Evolutionary conservation across 2,797 vertebrate species (phyloP).

Genomic region (Syngnathus rostellatus): DNA sequence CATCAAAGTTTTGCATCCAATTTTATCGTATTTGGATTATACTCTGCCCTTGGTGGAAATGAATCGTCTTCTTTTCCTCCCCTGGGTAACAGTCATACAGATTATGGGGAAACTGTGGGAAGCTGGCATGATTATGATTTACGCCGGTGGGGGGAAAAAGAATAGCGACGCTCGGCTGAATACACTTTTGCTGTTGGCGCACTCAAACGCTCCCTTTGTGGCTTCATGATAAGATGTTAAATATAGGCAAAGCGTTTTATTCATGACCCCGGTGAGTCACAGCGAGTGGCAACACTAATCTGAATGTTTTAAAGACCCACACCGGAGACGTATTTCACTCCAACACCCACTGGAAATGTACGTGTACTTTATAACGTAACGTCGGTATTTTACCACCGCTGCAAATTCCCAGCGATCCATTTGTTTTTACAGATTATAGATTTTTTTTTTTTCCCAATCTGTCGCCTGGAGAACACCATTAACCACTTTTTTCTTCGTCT

Average conservation of each 20-base stretch:
- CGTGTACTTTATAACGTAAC: not conserved
- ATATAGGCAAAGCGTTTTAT: slow-evolving; percentile 28
- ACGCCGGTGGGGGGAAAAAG: not conserved
- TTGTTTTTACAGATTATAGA: not conserved
- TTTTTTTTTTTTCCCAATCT: not conserved
- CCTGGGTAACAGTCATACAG: not conserved
- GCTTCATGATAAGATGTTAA: slow-evolving; percentile 37
- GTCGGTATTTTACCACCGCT: slow-evolving; percentile 3
- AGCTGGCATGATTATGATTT: not conserved
- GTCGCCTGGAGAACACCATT: slow-evolving; percentile 45
- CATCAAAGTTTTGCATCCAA: too few relatives aligned
- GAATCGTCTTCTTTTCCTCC: not conserved
- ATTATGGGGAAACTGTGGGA: not conserved
- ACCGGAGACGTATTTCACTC: slow-evolving; percentile 14
- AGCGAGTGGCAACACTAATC: slow-evolving; percentile 27
- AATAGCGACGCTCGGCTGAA: slow-evolving; percentile 10
- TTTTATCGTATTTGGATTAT: too few relatives aligned
- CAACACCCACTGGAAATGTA: slow-evolving; percentile 5
- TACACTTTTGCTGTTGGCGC: slow-evolving; percentile 15
- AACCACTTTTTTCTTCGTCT: slow-evolving; percentile 53
- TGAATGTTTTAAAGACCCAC: slow-evolving; percentile 27
- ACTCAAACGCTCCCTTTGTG: slow-evolving; percentile 31
- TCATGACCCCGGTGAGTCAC: slow-evolving; percentile 15
- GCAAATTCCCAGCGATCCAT: not conserved
- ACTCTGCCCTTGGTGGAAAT: not conserved